Evolutionary conservation across 2,113 vertebrate species (phyloP).

Genomic region (Callionymus lyra): DNA sequence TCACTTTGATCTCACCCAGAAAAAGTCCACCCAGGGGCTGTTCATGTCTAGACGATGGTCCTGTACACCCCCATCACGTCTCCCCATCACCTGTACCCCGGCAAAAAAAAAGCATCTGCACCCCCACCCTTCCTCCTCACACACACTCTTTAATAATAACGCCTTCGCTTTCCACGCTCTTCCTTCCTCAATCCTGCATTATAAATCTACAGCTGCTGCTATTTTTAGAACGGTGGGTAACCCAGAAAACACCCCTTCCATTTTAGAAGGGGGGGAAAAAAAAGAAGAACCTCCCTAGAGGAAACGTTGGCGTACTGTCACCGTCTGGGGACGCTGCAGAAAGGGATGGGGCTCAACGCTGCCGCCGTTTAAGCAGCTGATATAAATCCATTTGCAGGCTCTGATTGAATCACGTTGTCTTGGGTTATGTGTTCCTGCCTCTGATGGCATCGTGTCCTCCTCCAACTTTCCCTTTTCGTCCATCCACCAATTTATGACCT

Average conservation of each 20-base stretch:
- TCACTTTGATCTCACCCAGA: no score
- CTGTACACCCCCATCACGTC: no score
- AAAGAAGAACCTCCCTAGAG: constrained; percentile 2
- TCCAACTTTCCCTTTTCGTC: constrained; percentile 19
- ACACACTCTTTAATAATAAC: neutral
- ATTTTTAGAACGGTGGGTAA: constrained; percentile 63
- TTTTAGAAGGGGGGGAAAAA: constrained; percentile 22
- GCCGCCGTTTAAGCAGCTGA: constrained; percentile 24
- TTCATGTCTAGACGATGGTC: no score
- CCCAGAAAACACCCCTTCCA: constrained; percentile 53
- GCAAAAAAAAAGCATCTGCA: no score
- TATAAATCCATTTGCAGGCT: constrained; percentile 42
- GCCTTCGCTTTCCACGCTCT: no score
- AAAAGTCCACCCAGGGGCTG: no score
- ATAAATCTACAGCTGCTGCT: constrained; percentile 51
- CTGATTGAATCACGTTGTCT: constrained; percentile 40
- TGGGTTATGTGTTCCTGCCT: constrained; percentile 16
- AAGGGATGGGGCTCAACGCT: constrained; percentile 22
- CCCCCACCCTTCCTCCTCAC: constrained; percentile 9
- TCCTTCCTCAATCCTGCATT: constrained; percentile 36
- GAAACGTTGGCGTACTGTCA: constrained; percentile 16
- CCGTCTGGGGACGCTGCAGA: constrained; percentile 16
- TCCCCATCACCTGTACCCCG: constrained; percentile 32
- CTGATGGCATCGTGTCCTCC: constrained; percentile 24
- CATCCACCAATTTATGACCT: constrained; percentile 10